Base-by-base conservation (phyloP, 1,140 invertebrate genomes). In the Drosophila dunni region DNA sequence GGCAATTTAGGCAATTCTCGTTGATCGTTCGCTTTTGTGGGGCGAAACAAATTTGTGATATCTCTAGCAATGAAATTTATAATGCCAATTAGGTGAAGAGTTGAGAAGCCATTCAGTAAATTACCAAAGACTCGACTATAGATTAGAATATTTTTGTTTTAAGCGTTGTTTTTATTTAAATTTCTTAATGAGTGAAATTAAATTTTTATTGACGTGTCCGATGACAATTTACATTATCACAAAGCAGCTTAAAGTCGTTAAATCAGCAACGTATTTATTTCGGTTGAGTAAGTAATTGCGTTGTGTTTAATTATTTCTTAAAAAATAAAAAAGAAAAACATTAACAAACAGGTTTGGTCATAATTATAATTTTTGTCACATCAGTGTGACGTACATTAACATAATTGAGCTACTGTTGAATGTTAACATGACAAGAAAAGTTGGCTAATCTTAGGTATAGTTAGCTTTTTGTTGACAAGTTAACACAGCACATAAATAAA, bases 1-100 rank as follows among this genome's bases (percentile, higher is more conserved):
- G 71, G 74, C 84, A 89, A 89, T 89, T 89, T 89, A 69, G 81
- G 80, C 84, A 89, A 84, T 84, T 72, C 79, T 61, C 56, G 62
- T 69, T 85, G 62, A 75, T 86, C 45, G 70, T 53, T 80, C 42
- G 65, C 53, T 45, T 34, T 29, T 29, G 24, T 29, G 29, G 51
- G 53, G 33, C 58, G 45, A 40, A 46, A 56, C 46, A 75, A 72
- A 72, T 65, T 75, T 80, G 63, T 66, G 66, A 70, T 46, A 64
- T 84, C 46, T 38, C 63, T 58, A 57, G n/a, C 61, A 69, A 54
- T 75, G 71, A 57, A 88, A 88, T 82, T 86, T 86, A 82, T 79
- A 86, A 86, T 86, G 68, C 56, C 63, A 88, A 88, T 88, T 88
- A 88, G 77, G 67, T 60, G 48, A 34, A 71, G 50, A 66, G 73